Percentiles rank a stretch among this genome's conserved stretches.
Conservation (phyloP, 2,113 vertebrate genomes). For the Gymnogyps californianus region DNA sequence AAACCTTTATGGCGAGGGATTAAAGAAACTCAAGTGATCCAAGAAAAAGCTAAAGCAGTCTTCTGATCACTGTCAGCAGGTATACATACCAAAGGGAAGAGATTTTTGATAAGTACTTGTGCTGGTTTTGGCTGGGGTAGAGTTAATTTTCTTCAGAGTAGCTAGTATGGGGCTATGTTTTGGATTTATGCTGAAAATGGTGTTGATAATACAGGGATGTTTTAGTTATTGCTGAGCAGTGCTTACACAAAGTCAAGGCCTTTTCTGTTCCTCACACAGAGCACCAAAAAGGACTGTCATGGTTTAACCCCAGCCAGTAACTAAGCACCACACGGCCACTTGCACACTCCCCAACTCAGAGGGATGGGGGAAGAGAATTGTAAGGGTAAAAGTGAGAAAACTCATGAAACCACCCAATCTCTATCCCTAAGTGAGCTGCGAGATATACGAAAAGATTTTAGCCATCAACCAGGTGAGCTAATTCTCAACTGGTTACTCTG, state of each 20-base stretch:
- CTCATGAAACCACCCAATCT: background rate
- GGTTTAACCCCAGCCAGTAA: no score
- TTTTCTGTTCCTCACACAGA: background rate
- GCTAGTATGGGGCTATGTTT: no score
- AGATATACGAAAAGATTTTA: background rate
- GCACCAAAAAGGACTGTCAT: no score
- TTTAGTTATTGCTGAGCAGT: background rate
- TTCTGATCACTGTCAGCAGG: background rate
- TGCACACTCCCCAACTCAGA: no score
- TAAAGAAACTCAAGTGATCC: background rate
- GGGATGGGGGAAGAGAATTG: no score
- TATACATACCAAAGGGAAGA: background rate
- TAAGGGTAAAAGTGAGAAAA: no score
- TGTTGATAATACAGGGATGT: background rate
- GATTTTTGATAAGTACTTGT: background rate
- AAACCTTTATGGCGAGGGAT: background rate
- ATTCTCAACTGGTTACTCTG: background rate
- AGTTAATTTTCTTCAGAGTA: no score
- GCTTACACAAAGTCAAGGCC: background rate
- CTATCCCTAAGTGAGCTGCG: background rate
- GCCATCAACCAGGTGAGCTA: background rate
- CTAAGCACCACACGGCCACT: no score
- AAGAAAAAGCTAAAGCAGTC: background rate
- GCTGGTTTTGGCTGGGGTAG: no score
- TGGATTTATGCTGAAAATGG: no score